Evolutionary conservation across 2,113 vertebrate genomes (phyloP).

Genomic region (Spea multiplicata): DNA sequence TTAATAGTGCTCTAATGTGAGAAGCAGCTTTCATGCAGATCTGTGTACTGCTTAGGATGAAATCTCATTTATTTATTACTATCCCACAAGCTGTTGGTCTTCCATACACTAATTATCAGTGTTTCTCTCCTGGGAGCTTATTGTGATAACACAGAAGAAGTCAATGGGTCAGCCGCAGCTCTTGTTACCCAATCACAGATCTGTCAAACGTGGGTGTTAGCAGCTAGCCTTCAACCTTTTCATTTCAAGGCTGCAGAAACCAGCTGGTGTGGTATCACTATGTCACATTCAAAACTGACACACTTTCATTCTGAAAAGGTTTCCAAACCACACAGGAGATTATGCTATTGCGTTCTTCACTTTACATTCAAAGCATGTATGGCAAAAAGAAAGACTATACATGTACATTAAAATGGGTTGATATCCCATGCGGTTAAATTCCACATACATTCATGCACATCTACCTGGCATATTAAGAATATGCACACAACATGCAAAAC

Average conservation of each 20-base stretch:
- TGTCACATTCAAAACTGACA: slow-evolving; percentile 30
- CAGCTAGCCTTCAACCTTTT: slow-evolving; percentile 43
- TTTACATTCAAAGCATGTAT: not conserved
- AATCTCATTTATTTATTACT: slow-evolving; percentile 40
- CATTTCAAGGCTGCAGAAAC: slow-evolving; percentile 23
- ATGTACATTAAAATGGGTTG: too few species aligned
- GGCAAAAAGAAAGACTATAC: too few species aligned
- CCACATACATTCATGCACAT: too few species aligned
- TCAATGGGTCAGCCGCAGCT: slow-evolving; percentile 42
- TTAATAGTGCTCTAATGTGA: not conserved
- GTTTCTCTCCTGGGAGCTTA: slow-evolving; percentile 28
- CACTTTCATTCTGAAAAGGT: slow-evolving; percentile 21
- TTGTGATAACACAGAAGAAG: slow-evolving; percentile 45
- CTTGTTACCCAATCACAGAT: slow-evolving; percentile 40
- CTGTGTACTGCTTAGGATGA: not conserved
- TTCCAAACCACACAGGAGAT: slow-evolving; percentile 9
- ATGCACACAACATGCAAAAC: too few species aligned
- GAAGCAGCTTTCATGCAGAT: slow-evolving; percentile 21
- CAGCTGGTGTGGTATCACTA: slow-evolving; percentile 32
- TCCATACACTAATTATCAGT: slow-evolving; percentile 46
- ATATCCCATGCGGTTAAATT: too few species aligned
- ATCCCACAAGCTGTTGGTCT: slow-evolving; percentile 12
- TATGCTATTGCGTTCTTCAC: not conserved
- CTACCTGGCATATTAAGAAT: too few species aligned
- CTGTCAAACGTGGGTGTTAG: not conserved